Conservation (phyloP, 2,797 vertebrate genomes). For the Pangasius mekongensis region DNA sequence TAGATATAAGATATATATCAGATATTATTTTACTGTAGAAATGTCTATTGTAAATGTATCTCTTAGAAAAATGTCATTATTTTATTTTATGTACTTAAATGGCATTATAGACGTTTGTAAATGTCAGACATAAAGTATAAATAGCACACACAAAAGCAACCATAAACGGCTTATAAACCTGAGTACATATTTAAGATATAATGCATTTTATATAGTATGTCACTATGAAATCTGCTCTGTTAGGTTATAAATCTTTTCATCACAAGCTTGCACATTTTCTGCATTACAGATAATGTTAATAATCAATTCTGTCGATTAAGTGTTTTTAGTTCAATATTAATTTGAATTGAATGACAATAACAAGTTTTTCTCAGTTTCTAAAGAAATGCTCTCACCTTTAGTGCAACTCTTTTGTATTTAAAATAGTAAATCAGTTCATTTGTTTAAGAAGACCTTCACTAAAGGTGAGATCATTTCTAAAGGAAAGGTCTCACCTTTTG, state of each 20-base stretch:
- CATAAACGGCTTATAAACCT: not conserved
- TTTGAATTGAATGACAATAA: not conserved
- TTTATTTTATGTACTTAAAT: not conserved
- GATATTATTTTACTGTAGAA: not conserved
- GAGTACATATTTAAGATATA: not conserved
- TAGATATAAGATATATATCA: too few relatives aligned
- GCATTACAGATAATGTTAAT: not conserved
- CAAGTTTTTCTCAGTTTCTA: not conserved
- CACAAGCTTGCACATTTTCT: not conserved
- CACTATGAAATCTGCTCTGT: not conserved
- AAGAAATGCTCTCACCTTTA: not conserved
- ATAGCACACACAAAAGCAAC: not conserved
- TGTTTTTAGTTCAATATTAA: not conserved
- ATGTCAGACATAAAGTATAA: too few relatives aligned
- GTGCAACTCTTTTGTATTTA: not conserved
- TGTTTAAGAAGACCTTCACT: too few relatives aligned
- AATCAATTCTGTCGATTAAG: not conserved
- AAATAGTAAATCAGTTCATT: too few relatives aligned
- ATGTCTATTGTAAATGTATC: not conserved
- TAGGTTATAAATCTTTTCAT: not conserved
- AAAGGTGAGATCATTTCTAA: not conserved
- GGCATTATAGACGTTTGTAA: not conserved
- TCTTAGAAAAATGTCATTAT: not conserved
- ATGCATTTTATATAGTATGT: not conserved
- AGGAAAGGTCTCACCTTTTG: not conserved